Percentiles rank a stretch among this genome's conserved stretches.
Conservation (phyloP, 2,888 invertebrate genomes). For the Mayetiola destructor region DNA sequence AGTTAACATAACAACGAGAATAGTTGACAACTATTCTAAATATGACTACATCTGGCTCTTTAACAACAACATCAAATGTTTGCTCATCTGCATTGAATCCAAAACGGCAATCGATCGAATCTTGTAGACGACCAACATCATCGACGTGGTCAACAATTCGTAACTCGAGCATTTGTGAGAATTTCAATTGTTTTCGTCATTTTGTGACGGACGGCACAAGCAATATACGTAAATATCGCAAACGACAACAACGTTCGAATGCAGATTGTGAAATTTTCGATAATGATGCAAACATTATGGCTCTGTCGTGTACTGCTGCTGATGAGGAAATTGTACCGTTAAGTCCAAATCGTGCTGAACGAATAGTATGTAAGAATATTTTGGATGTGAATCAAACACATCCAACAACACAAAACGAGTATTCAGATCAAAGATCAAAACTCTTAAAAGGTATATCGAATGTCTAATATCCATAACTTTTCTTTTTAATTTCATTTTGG, state of each 20-base stretch:
- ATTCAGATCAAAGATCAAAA: conserved; percentile 3
- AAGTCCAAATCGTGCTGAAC: conserved; percentile 12
- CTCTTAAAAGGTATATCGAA: conserved; percentile 5
- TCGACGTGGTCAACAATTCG: background rate
- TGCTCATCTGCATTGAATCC: background rate
- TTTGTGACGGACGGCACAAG: background rate
- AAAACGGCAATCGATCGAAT: conserved; percentile 8
- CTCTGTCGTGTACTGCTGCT: conserved; percentile 11
- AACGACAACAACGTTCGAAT: background rate
- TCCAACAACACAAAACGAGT: background rate
- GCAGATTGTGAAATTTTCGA: conserved; percentile 4
- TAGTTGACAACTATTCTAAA: too few relatives aligned
- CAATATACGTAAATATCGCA: background rate
- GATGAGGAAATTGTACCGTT: conserved; percentile 13
- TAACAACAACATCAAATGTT: conserved; percentile 11
- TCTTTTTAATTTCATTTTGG: too few relatives aligned
- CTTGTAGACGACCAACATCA: background rate
- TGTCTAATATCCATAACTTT: too few relatives aligned
- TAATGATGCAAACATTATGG: conserved; percentile 13
- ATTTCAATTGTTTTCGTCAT: background rate
- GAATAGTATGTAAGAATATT: conserved; percentile 5
- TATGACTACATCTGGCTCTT: conserved; percentile 3
- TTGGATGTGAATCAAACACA: conserved; percentile 2
- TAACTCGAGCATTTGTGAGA: background rate
- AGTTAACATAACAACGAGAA: background rate